Conservation (phyloP, 2,797 vertebrate species). For the Peromyscus eremicus region DNA sequence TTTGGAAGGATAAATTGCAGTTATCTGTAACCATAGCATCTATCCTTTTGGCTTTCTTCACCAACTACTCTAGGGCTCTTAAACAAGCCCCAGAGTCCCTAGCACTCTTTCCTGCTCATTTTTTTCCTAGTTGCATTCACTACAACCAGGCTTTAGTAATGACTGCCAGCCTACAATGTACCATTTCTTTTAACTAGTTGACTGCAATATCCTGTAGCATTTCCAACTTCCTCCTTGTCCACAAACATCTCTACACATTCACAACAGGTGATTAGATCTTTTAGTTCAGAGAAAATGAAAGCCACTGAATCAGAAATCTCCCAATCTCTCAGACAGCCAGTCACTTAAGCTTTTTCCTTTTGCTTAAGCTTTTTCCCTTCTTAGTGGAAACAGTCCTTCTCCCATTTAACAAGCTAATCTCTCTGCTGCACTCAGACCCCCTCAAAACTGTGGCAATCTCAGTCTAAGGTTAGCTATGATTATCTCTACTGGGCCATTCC, state of each 20-base stretch:
- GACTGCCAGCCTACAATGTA: not conserved
- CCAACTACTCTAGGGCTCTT: not conserved
- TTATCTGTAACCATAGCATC: not conserved
- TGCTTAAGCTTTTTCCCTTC: not conserved
- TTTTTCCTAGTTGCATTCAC: not conserved
- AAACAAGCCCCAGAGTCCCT: not conserved
- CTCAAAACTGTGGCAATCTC: not conserved
- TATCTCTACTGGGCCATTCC: not conserved
- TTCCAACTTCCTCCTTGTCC: not conserved
- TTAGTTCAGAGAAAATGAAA: constrained; percentile 27
- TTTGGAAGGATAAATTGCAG: constrained; percentile 5
- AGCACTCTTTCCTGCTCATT: not conserved
- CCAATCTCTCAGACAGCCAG: not conserved
- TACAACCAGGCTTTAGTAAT: not conserved
- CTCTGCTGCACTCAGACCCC: not conserved
- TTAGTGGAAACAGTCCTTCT: not conserved
- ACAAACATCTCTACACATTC: not conserved
- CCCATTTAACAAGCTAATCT: constrained; percentile 11
- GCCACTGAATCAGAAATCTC: not conserved
- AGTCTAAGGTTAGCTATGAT: not conserved
- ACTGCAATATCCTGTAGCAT: not conserved
- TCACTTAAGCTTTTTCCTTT: not conserved
- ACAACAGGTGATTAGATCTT: not conserved
- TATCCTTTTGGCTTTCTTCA: not conserved
- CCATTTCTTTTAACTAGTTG: not conserved